phyloP scores from a whole-genome alignment of 2,888 invertebrate genomes.

The Calameuta filiformis region DNA sequence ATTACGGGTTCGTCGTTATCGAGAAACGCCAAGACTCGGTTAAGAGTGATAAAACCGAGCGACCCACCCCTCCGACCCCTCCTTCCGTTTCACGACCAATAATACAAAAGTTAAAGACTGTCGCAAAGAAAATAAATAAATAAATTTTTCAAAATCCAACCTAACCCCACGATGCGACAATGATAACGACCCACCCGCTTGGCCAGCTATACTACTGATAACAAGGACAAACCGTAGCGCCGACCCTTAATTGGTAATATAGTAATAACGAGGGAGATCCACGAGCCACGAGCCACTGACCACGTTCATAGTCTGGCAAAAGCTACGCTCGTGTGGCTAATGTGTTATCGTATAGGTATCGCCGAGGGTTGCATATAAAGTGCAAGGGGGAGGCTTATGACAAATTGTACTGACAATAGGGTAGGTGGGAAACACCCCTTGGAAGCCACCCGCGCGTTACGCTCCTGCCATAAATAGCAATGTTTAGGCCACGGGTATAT shows the following conservation, averaged over 20 bases:
- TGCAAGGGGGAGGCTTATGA: conserved; percentile 35
- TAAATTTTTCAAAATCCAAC: not conserved
- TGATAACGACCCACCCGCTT: not conserved
- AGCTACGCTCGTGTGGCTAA: not conserved
- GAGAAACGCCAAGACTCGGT: not conserved
- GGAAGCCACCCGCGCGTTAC: not conserved
- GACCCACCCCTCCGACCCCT: not conserved
- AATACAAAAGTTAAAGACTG: not conserved
- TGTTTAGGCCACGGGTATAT: not conserved
- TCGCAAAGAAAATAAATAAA: not conserved
- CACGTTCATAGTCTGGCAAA: not conserved
- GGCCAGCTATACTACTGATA: not conserved
- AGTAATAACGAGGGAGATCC: not conserved
- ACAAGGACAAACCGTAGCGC: not conserved
- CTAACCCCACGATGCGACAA: not conserved
- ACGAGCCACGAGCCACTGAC: not conserved
- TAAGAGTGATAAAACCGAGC: not conserved
- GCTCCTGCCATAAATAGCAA: conserved; percentile 22
- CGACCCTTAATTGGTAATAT: not conserved
- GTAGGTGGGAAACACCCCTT: conserved; percentile 16
- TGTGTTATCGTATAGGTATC: conserved; percentile 24
- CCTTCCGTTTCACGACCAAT: not conserved
- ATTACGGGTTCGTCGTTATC: not conserved
- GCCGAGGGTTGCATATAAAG: conserved; percentile 29
- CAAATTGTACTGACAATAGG: conserved; percentile 42